Base-by-base conservation (phyloP, 2,888 invertebrate species). In the Pseudococcus jackbeardsleyi region DNA sequence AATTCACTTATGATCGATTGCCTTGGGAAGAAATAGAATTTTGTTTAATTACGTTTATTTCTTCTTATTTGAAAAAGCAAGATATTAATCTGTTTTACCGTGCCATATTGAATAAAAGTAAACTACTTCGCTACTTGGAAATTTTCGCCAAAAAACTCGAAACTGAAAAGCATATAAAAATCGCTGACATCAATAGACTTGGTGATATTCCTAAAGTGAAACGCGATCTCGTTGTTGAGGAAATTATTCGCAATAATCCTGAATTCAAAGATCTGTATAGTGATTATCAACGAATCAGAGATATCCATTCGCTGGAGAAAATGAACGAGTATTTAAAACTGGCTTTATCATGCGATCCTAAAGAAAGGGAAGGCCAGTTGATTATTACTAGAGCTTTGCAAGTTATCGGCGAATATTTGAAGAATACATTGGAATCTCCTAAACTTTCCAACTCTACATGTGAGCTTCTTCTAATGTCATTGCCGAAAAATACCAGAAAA, bases 1-100 rank as follows among this genome's bases (percentile, higher is more conserved):
- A 19, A 19, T 19, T 19, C n/a, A 59, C 19, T 5, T 59, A 59
- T 8, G 19, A 19, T 59, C 5, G 59, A 19, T 59, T 59, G 19
- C 59, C 59, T 59, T 59, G 59, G 59, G 59, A 59, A 59, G 59
- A 59, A 59, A 59, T 59, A n/a, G 59, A 59, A 11, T 59, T 59
- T 59, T 59, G 59, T 59, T 59, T 59, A 11, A 19, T 59, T 19
- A 7, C 19, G 19, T 59, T 59, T 19, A 11, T 59, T n/a, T 59
- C n/a, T 19, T 59, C 59, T 1, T 19, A 59, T 19, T 5, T 59
- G 8, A 59, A 59, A 19, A n/a, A 19, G 7, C n/a, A 9, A 59
- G 59, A 59, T 1, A 59, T 59, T 8, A 59, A 59, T 59, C 19
- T 59, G 1, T 59, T 59, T 6, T 59, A 59, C 19, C 19, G 59